Evolutionary conservation across 2,113 vertebrate genomes (phyloP).

Genomic region (Pithys albifrons): DNA sequence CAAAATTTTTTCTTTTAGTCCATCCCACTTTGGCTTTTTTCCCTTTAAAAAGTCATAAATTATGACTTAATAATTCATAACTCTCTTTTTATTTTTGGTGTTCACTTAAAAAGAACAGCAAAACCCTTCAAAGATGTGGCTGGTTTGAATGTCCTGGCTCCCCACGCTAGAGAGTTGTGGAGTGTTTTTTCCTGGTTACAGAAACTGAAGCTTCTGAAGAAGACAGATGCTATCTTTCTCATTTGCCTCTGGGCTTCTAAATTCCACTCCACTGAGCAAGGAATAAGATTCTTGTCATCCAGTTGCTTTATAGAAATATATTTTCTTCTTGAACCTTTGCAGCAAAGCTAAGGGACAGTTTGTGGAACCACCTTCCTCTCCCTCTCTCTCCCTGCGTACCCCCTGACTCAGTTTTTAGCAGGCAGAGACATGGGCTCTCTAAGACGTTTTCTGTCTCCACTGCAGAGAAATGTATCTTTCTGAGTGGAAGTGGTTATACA

Average conservation of each 20-base stretch:
- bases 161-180: neutral
- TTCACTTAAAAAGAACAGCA: neutral
- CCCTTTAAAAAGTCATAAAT: neutral
- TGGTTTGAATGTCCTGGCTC: neutral
- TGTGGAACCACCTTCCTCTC: neutral
- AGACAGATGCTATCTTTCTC: neutral
- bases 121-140: neutral
- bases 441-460: neutral
- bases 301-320: neutral
- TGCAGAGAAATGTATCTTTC: neutral
- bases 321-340: neutral
- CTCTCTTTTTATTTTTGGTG: neutral
- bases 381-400: neutral
- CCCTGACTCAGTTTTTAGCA: neutral
- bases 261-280: conserved; percentile 17
- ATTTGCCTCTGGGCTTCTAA: neutral
- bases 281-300: neutral
- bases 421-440: accelerated
- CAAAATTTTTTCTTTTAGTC: neutral
- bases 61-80: neutral
- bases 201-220: neutral
- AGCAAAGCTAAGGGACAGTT: neutral
- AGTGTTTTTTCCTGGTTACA: neutral
- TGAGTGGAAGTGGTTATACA: neutral
- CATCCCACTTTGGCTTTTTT: neutral